A percentile compares a stretch with the other conserved stretches of the same genome.
These are phyloP conservation scores for Myotis planiceps DNA, from an alignment of 2,797 vertebrate species.

Conservation along the genomic window DNA sequence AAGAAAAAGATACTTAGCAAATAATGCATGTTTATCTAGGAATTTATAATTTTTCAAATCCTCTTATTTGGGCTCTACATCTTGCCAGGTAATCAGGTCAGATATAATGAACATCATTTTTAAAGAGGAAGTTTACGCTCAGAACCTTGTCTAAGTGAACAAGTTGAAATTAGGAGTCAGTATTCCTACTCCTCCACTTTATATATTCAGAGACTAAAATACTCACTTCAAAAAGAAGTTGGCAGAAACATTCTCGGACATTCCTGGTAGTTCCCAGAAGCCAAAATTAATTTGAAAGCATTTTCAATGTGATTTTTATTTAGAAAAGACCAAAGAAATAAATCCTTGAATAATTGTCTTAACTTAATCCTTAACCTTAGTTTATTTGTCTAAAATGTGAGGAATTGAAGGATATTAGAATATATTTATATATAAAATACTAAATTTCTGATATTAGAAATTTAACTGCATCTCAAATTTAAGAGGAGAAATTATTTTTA, in stretches of 20 bases:
- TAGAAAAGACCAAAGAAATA: not conserved
- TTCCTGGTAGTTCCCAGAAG: not conserved
- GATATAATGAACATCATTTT: not conserved
- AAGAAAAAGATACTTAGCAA: not conserved
- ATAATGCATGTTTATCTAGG: not conserved
- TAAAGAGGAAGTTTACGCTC: not conserved
- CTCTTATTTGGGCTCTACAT: not conserved
- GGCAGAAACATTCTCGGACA: not conserved
- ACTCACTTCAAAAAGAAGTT: not conserved
- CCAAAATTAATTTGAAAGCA: not conserved
- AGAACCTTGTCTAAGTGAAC: not conserved
- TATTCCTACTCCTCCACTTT: not conserved
- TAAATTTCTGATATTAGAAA: not conserved
- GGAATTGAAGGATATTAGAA: not conserved
- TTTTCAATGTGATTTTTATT: not conserved
- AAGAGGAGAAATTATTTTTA: not conserved
- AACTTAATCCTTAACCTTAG: not conserved
- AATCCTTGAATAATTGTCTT: not conserved
- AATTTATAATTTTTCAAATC: not conserved
- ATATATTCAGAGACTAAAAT: not conserved
- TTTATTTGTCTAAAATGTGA: not conserved
- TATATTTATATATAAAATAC: not conserved
- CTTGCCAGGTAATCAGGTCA: not conserved
- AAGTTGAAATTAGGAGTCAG: not conserved
- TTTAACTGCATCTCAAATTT: not conserved